Conservation (phyloP, 2,888 invertebrate species). For the Boloria euphrosyne region DNA sequence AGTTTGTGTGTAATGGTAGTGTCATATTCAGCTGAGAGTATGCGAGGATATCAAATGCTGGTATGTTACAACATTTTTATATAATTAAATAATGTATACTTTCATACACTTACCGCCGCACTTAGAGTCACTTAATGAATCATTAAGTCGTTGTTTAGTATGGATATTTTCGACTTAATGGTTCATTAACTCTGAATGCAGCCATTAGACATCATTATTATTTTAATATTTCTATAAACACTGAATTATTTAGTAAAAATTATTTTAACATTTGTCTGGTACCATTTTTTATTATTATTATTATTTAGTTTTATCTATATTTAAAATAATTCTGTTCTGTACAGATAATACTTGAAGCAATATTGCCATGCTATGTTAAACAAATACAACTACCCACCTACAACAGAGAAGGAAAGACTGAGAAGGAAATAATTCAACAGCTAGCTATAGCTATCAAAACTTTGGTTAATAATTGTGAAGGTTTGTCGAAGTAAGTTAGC, state of each 20-base stretch:
- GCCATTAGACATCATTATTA: too few relatives aligned
- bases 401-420: constrained; percentile 95
- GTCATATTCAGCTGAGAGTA: constrained; percentile 98
- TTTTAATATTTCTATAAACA: too few relatives aligned
- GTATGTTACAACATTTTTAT: constrained; percentile 73
- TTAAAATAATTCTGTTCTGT: constrained; percentile 29
- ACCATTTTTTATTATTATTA: background rate
- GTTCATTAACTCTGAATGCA: too few relatives aligned
- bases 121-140: too few relatives aligned
- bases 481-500: constrained; percentile 91
- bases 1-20: constrained; percentile 99
- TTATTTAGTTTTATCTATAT: too few relatives aligned
- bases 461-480: constrained; percentile 97
- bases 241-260: background rate
- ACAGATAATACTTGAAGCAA: constrained; percentile 97
- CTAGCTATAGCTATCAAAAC: constrained; percentile 97
- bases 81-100: too few relatives aligned
- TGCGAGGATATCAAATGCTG: constrained; percentile 94
- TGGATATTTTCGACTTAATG: too few relatives aligned
- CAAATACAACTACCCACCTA: constrained; percentile 95
- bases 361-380: constrained; percentile 96
- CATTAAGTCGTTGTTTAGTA: too few relatives aligned
- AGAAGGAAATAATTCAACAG: constrained; percentile 95
- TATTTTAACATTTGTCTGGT: background rate
- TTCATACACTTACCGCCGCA: too few relatives aligned